These are phyloP conservation scores for Heliothis subflexa DNA, from an alignment of 1,140 invertebrate genomes.

Conservation along the genomic window DNA sequence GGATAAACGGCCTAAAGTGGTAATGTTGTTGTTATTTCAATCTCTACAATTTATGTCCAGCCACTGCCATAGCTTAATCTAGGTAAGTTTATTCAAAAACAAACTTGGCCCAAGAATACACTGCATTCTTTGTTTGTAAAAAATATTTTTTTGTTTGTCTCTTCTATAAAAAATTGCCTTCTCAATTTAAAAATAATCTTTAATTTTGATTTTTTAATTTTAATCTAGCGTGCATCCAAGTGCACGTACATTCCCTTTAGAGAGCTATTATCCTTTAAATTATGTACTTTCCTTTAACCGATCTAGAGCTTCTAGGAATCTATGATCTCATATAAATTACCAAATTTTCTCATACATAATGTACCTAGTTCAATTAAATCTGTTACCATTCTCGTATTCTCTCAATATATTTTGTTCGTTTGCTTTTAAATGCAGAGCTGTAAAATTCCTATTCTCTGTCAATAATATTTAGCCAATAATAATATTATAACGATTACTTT, in stretches of 20 bases:
- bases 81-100: constrained; percentile 55
- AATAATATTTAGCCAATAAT: constrained; percentile 30
- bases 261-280: constrained; percentile 22
- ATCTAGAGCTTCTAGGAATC: constrained; percentile 50
- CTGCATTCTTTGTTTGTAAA: not conserved
- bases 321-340: constrained; percentile 78
- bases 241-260: constrained; percentile 49
- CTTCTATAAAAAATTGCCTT: constrained; percentile 16
- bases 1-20: constrained; percentile 36
- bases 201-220: not conserved
- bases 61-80: constrained; percentile 79
- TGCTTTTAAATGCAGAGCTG: constrained; percentile 31
- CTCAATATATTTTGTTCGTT: constrained; percentile 14
- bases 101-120: constrained; percentile 28
- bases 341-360: constrained; percentile 60
- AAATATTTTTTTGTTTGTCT: not conserved
- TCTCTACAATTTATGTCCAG: constrained; percentile 50
- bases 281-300: constrained; percentile 11
- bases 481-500: constrained; percentile 34
- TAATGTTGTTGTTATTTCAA: constrained; percentile 10
- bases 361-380: constrained; percentile 49
- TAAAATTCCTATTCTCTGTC: constrained; percentile 43
- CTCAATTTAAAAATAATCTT: constrained; percentile 11
- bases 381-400: constrained; percentile 55
- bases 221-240: constrained; percentile 20